A percentile compares a stretch with the other conserved stretches of the same genome.
Conservation (phyloP, 1,140 invertebrate genomes). For the Hydropsyche tenuis region DNA sequence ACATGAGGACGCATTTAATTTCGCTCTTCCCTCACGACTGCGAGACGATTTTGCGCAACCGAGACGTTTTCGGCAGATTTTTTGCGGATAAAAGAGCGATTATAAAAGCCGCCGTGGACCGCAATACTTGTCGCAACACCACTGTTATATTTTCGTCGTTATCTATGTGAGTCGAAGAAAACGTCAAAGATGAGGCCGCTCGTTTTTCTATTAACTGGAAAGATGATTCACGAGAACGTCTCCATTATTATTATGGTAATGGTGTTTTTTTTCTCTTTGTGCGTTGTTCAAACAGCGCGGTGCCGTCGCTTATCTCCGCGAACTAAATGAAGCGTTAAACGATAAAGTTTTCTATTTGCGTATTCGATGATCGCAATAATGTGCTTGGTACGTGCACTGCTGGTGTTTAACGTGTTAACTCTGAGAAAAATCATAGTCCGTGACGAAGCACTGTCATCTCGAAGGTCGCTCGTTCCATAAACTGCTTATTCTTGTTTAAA, state of each 20-base stretch:
- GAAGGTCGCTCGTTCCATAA: slow-evolving; percentile 8
- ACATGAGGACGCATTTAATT: no score
- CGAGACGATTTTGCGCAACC: no score
- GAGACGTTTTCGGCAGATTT: no score
- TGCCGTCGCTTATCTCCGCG: not conserved
- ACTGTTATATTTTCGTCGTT: not conserved
- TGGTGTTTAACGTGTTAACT: slow-evolving; percentile 26
- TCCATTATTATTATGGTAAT: slow-evolving; percentile 5
- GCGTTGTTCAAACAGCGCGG: not conserved
- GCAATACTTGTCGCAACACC: no score
- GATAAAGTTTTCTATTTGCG: slow-evolving; percentile 7
- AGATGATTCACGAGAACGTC: not conserved
- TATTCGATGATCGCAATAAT: not conserved
- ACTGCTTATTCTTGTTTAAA: not conserved
- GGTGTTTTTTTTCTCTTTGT: not conserved
- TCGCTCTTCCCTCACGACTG: no score
- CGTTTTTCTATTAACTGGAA: not conserved
- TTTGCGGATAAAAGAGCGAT: no score
- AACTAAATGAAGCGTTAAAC: slow-evolving; percentile 14
- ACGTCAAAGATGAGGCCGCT: not conserved
- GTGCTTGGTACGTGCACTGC: not conserved
- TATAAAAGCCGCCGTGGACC: no score
- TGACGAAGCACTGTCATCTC: slow-evolving; percentile 29
- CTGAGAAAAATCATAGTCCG: slow-evolving; percentile 30
- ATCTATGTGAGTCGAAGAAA: not conserved